Conservation (phyloP, 2,888 invertebrate species). For the Blastobasis adustella region DNA sequence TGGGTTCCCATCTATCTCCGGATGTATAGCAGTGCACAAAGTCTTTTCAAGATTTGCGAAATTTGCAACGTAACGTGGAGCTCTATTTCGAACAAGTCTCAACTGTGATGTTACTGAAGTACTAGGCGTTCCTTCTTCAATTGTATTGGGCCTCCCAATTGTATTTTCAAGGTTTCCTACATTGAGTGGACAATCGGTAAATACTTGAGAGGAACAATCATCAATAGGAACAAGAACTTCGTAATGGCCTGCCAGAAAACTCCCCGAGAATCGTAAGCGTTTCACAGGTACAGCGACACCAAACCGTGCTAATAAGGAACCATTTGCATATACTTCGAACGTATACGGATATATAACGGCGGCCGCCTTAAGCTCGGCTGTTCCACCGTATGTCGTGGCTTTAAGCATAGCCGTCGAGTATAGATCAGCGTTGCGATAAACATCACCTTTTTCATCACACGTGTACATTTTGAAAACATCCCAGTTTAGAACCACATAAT, state of each 20-base stretch:
- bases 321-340: constrained; percentile 14
- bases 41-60: constrained; percentile 3
- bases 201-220: background rate
- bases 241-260: constrained; percentile 4
- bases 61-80: constrained; percentile 8
- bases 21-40: constrained; percentile 2
- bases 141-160: background rate
- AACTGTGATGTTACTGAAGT: constrained; percentile 3
- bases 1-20: constrained; percentile 2
- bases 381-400: constrained; percentile 11
- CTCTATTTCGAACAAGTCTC: constrained; percentile 5
- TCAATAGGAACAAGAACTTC: background rate
- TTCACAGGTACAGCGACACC: constrained; percentile 2
- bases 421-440: constrained; percentile 13
- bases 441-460: constrained; percentile 14
- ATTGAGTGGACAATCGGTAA: background rate
- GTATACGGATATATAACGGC: constrained; percentile 12
- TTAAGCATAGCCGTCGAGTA: constrained; percentile 15
- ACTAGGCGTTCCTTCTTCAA: constrained; percentile 3
- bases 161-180: background rate
- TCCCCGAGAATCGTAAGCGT: constrained; percentile 12
- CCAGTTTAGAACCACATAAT: constrained; percentile 15
- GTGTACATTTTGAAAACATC: constrained; percentile 15
- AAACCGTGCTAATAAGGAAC: background rate
- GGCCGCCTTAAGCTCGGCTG: constrained; percentile 15